Conservation (phyloP, 2,113 vertebrate genomes). For the Propithecus coquereli region DNA sequence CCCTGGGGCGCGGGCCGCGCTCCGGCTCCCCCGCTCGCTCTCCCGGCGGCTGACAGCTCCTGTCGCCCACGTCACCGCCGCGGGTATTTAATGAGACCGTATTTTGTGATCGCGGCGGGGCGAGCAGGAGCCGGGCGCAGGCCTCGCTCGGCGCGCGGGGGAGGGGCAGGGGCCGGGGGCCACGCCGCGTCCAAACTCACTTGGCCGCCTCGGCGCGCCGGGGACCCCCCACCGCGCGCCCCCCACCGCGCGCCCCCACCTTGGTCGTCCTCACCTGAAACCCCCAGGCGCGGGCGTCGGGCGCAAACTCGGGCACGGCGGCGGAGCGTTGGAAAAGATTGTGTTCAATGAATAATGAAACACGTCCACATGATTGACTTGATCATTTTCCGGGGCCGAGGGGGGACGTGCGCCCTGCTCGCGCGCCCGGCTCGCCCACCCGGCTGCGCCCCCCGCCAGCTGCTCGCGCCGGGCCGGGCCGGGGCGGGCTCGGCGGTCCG, state of each 20-base stretch:
- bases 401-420: constrained; percentile 91
- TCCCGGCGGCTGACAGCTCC: constrained; percentile 86
- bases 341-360: constrained; percentile 96
- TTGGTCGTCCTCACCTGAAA: constrained; percentile 93
- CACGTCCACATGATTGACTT: constrained; percentile 97
- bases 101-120: constrained; percentile 90
- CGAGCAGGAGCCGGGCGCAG: constrained; percentile 79
- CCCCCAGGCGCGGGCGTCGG: constrained; percentile 86
- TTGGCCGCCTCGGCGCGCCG: constrained; percentile 82
- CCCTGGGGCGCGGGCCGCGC: constrained; percentile 79
- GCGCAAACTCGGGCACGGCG: constrained; percentile 91
- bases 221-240: constrained; percentile 62
- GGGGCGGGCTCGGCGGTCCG: constrained; percentile 85
- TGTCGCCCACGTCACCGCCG: constrained; percentile 89
- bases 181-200: constrained; percentile 84
- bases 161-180: constrained; percentile 80
- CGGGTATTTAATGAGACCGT: constrained; percentile 93
- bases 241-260: constrained; percentile 77
- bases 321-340: constrained; percentile 91
- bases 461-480: constrained; percentile 88
- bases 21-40: constrained; percentile 71
- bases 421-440: constrained; percentile 92
- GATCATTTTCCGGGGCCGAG: constrained; percentile 92
- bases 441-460: constrained; percentile 85
- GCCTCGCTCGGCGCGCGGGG: constrained; percentile 85